Evolutionary conservation across 2,113 vertebrate species (phyloP).

Genomic region (Stictonetta naevosa): DNA sequence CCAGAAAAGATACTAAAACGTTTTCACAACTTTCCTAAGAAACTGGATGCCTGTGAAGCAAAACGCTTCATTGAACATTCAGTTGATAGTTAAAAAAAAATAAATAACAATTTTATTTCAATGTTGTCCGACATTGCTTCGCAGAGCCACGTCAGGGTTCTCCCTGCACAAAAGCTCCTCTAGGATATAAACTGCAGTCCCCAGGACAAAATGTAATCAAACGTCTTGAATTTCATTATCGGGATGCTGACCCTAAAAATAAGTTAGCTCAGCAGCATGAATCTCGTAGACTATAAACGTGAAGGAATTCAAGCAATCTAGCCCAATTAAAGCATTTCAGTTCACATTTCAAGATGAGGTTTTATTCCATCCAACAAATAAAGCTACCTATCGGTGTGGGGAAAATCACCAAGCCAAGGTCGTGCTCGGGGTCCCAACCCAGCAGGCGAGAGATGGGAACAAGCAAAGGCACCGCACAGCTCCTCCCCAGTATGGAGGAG

Average conservation of each 20-base stretch:
- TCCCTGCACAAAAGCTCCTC: background rate
- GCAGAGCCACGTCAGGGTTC: background rate
- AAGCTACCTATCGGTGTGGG: accelerated
- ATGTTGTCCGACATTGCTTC: background rate
- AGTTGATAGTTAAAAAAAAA: background rate
- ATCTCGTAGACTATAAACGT: background rate
- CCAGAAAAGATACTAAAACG: no score
- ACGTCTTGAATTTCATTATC: background rate
- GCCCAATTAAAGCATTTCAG: background rate
- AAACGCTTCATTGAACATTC: accelerated
- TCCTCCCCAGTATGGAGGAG: background rate
- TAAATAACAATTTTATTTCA: background rate
- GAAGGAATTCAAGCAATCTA: background rate
- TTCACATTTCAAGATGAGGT: background rate
- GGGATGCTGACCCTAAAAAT: no score
- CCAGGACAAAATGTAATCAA: background rate
- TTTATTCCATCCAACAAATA: background rate
- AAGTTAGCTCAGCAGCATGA: background rate
- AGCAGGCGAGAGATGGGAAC: background rate
- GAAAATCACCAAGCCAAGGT: background rate
- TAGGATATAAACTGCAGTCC: background rate
- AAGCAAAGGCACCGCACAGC: no score
- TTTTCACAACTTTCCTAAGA: background rate
- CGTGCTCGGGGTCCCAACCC: no score
- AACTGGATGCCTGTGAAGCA: background rate